These are phyloP conservation scores for Dicaeum eximium DNA, from an alignment of 2,113 vertebrate species.

Conservation along the genomic window DNA sequence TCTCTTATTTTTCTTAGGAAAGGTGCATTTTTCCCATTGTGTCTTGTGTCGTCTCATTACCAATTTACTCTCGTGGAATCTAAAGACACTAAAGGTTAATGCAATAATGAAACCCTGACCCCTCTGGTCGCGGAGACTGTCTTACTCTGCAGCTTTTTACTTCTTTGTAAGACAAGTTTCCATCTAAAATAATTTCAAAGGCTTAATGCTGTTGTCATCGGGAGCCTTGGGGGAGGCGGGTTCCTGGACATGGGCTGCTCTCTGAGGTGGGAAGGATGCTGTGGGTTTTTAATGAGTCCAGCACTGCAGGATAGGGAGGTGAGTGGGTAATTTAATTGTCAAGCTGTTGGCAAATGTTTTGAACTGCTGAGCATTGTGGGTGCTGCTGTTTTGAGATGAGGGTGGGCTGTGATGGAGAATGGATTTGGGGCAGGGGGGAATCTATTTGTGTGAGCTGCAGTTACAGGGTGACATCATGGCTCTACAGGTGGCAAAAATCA, in stretches of 20 bases:
- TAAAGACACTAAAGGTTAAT: constrained; percentile 68
- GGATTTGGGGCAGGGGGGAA: neutral
- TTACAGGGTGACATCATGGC: neutral
- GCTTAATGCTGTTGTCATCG: constrained; percentile 38
- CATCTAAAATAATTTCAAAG: constrained; percentile 43
- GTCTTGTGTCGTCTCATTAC: constrained; percentile 21
- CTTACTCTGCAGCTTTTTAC: constrained; percentile 59
- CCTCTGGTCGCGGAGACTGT: constrained; percentile 26
- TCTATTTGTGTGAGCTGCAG: neutral
- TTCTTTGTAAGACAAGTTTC: constrained; percentile 55
- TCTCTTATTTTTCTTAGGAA: constrained; percentile 6
- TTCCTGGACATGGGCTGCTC: neutral
- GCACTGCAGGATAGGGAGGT: neutral
- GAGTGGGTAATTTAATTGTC: neutral
- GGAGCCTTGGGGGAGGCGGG: neutral
- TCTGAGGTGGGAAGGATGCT: constrained; percentile 17
- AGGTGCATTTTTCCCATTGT: constrained; percentile 7
- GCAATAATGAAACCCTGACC: constrained; percentile 66
- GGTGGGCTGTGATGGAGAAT: neutral
- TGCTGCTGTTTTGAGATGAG: neutral
- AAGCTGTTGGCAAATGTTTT: neutral
- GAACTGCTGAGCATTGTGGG: neutral
- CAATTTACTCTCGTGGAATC: constrained; percentile 52
- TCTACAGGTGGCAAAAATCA: constrained; percentile 38
- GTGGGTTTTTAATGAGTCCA: neutral